Conservation (phyloP, 1,140 invertebrate genomes). For the Euwallacea fornicatus region DNA sequence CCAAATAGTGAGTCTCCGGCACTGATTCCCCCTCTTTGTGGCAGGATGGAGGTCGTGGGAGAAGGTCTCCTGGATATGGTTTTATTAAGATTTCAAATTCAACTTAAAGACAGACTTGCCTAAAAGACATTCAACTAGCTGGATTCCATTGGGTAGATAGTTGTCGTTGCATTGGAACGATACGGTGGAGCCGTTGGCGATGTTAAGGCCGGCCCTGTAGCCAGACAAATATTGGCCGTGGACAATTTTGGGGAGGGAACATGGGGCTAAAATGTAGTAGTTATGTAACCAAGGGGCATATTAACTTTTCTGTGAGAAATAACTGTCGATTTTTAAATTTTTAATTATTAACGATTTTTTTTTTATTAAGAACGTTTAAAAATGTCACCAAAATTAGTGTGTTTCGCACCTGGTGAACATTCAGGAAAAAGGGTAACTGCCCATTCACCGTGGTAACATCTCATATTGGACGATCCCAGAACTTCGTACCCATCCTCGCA, state of each 20-base stretch:
- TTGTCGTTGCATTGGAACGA: conserved; percentile 68
- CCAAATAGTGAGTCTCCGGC: conserved; percentile 56
- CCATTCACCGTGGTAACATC: conserved; percentile 80
- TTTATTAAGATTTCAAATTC: neutral
- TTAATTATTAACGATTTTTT: too few relatives aligned
- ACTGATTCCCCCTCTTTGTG: conserved; percentile 38
- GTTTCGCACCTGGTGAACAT: conserved; percentile 66
- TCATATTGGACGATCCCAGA: conserved; percentile 68
- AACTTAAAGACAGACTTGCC: conserved; percentile 57
- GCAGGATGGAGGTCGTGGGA: conserved; percentile 62
- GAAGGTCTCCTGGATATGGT: conserved; percentile 38
- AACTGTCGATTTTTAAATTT: neutral
- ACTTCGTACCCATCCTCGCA: conserved; percentile 69
- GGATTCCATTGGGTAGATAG: conserved; percentile 56
- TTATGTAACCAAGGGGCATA: neutral
- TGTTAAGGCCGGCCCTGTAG: conserved; percentile 74
- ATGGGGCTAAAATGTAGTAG: conserved; percentile 61
- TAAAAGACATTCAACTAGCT: conserved; percentile 66
- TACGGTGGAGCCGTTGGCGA: conserved; percentile 74
- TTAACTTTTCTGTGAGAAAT: neutral
- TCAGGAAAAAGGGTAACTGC: conserved; percentile 71
- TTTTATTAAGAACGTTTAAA: neutral
- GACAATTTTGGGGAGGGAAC: conserved; percentile 69
- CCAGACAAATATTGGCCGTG: conserved; percentile 75
- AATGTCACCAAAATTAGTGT: neutral